Evolutionary conservation across 1,140 invertebrate species (phyloP).

Genomic region (Tenebrio molitor): DNA sequence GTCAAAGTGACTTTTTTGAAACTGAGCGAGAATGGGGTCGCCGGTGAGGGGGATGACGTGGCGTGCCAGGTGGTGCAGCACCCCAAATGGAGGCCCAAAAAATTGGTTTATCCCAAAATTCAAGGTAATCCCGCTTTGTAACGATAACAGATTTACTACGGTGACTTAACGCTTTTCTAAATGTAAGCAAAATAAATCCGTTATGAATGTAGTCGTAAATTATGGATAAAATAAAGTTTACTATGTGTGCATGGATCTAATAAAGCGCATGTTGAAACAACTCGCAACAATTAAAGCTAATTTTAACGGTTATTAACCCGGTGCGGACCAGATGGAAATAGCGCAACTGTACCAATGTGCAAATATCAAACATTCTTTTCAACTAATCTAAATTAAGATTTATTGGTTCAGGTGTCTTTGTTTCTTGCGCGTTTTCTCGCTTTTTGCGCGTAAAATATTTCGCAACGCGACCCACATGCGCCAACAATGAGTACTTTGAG

Average conservation of each 20-base stretch:
- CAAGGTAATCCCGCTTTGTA: slow-evolving; percentile 51
- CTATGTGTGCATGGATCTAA: neutral
- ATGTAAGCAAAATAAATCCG: no score
- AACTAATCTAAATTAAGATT: neutral
- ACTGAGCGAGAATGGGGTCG: slow-evolving; percentile 37
- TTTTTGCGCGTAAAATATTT: no score
- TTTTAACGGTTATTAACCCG: slow-evolving; percentile 43
- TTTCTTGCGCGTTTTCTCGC: no score
- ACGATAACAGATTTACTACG: no score
- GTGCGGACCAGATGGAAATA: slow-evolving; percentile 28
- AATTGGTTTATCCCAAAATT: slow-evolving; percentile 51
- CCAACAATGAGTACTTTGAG: no score
- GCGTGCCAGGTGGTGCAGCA: slow-evolving; percentile 56
- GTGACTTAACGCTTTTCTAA: no score
- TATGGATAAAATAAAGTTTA: neutral
- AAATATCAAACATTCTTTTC: no score
- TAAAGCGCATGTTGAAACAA: neutral
- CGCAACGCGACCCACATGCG: no score
- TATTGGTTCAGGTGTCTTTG: neutral
- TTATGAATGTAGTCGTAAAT: no score
- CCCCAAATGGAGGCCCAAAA: slow-evolving; percentile 55
- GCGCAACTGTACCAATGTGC: neutral
- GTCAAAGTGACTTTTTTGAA: slow-evolving; percentile 56
- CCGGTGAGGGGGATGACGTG: slow-evolving; percentile 39
- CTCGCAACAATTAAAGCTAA: slow-evolving; percentile 19